A percentile compares a stretch with the other conserved stretches of the same genome.
phyloP scores from a whole-genome alignment of 2,113 vertebrate species.

The Symphodus melops region DNA sequence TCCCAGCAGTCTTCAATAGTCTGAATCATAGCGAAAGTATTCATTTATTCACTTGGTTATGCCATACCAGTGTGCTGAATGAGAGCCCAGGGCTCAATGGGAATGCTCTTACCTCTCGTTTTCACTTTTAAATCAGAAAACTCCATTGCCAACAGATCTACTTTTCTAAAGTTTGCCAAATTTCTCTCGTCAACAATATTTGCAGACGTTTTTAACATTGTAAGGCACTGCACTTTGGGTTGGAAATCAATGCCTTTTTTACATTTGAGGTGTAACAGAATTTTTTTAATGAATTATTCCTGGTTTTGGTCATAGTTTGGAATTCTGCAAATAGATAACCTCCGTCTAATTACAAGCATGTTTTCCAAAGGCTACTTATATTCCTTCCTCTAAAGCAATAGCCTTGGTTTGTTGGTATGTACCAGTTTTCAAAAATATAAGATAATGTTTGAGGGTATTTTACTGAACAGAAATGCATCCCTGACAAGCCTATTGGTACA shows the following conservation, averaged over 20 bases:
- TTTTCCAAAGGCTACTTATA: slow-evolving; percentile 34
- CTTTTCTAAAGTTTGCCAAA: slow-evolving; percentile 49
- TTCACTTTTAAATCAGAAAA: slow-evolving; percentile 60
- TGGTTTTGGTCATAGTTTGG: slow-evolving; percentile 15
- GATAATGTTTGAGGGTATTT: slow-evolving; percentile 1
- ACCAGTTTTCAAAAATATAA: neutral
- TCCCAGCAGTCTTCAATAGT: slow-evolving; percentile 47
- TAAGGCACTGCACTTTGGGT: slow-evolving; percentile 14
- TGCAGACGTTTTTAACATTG: slow-evolving; percentile 33
- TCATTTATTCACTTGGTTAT: slow-evolving; percentile 63
- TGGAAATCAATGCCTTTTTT: slow-evolving; percentile 44
- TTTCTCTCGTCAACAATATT: slow-evolving; percentile 34
- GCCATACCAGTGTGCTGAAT: slow-evolving; percentile 46
- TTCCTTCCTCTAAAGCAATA: slow-evolving; percentile 11
- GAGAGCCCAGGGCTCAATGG: slow-evolving; percentile 37
- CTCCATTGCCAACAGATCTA: slow-evolving; percentile 34
- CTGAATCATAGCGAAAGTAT: slow-evolving; percentile 39
- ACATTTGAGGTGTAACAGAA: slow-evolving; percentile 25
- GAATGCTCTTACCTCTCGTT: slow-evolving; percentile 46
- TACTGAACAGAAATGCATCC: neutral
- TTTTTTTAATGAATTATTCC: slow-evolving; percentile 32
- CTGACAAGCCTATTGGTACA: neutral
- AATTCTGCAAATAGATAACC: slow-evolving; percentile 29
- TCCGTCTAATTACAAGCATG: slow-evolving; percentile 36
- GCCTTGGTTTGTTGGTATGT: slow-evolving; percentile 28